These are phyloP conservation scores for Drosophila nigrodunni DNA, from an alignment of 1,140 invertebrate genomes.

Conservation along the genomic window DNA sequence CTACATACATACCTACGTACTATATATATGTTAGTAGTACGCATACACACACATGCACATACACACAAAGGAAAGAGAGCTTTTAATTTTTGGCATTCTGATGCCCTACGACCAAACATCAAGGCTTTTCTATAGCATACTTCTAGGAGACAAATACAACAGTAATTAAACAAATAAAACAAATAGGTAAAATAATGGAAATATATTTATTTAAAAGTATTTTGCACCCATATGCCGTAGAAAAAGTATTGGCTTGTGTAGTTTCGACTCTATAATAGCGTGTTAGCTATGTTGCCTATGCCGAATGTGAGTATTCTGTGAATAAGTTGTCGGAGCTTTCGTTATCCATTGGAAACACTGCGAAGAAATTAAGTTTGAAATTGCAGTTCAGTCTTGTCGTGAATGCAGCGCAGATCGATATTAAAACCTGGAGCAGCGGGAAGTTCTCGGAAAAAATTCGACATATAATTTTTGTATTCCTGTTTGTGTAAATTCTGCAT, in stretches of 20 bases:
- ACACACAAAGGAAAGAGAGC: conserved; percentile 67
- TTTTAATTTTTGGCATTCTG: conserved; percentile 81
- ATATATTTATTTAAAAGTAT: neutral
- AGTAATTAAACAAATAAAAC: too few relatives aligned
- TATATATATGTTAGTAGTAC: conserved; percentile 75
- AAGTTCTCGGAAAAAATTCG: conserved; percentile 58
- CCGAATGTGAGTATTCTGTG: conserved; percentile 40
- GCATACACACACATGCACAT: conserved; percentile 56
- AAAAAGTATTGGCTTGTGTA: neutral
- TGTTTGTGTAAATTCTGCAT: conserved; percentile 46
- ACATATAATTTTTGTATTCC: conserved; percentile 68
- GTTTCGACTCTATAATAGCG: conserved; percentile 23
- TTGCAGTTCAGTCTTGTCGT: conserved; percentile 84
- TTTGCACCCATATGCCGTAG: neutral
- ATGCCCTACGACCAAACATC: conserved; percentile 58
- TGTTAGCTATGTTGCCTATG: conserved; percentile 31
- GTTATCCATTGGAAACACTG: conserved; percentile 79
- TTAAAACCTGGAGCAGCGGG: conserved; percentile 68
- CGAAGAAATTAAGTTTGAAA: conserved; percentile 81
- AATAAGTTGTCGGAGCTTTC: conserved; percentile 70
- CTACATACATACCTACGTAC: conserved; percentile 16
- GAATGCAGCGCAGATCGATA: conserved; percentile 84
- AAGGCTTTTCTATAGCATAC: conserved; percentile 45
- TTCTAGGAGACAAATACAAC: conserved; percentile 3
- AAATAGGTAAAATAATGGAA: neutral